Evolutionary conservation across 2,113 vertebrate genomes (phyloP), one percentile per base, ranked within the genome.

Genomic region (Sapayoa aenigma): DNA sequence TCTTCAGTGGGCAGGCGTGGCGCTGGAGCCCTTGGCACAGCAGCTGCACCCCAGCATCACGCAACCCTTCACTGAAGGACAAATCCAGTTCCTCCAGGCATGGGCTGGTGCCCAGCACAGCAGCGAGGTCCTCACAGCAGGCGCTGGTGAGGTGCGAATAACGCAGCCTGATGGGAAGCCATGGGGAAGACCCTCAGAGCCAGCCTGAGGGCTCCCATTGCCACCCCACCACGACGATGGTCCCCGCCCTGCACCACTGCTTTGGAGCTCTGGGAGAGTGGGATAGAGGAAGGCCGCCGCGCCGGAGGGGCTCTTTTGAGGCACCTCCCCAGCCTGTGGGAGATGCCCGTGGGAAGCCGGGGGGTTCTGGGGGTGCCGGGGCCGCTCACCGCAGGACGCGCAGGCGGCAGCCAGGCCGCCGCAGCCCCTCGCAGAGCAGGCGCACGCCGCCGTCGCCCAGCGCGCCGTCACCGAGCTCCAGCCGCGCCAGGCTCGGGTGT

Each of bases 121-220:
- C 1, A 0, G 88, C 58, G 0, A 94, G 79, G 46, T 93, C 94
- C 44, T 83, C 18, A 0, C 93, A 95, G 91, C 67, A 55, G 53
- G 71, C 58, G 0, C 93, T 92, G 71, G 75, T 94, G 56, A 95
- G 69, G 12, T 8, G 14, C 39, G 91, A 79, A 37, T 92, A 95
- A 35, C 67, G 5, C 53, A 95, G 53, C 75, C 93, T 93, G 85
- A 22, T 5, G 1, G 62, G 14, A 35, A 50, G 4, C 13, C 25
- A 0, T 1, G 0, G 42, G 10, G 42, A 23, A 47, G 19, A 55
- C 9, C 35, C 53, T 95, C 44, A 71, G 63, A 30, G 9, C 5
- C 19, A 9, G 22, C n/a, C 49, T 0, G 0, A 28, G 14, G 7
- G 3, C 6, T 3, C 6, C 23, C 3, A 5, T 0, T 5, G 28